Evolutionary conservation across 2,888 invertebrate genomes (phyloP), one percentile per base, ranked within the genome.

Genomic region (Drosophila paramelanica): DNA sequence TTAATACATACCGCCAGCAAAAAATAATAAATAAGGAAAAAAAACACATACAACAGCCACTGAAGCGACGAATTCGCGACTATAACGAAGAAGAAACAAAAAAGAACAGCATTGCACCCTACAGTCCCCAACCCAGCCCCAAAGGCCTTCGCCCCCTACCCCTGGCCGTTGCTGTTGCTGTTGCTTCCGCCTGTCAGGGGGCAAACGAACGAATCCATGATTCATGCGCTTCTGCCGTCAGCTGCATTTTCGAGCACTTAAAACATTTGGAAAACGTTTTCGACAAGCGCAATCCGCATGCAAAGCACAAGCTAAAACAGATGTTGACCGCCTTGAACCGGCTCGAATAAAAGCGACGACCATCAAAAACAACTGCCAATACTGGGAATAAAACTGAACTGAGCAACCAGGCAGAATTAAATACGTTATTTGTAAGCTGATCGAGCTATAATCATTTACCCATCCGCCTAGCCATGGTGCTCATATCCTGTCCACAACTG

Each of bases 121-220:
- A 41, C 20, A 20, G n/a, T 8, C 33, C 11, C 33, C 33, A 33
- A 31, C 27, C 61, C 39, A 33, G 11, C 33, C 11, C n/a, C 6
- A 14, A 3, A 33, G 2, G 11, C 10, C 5, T 39, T 7, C 45
- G 11, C 2, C 13, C 31, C 36, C 20, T 8, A 8, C 23, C 17
- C 55, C 11, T 46, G 51, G 50, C 50, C 57, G 50, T 67, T 52
- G 66, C 10, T 31, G 45, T 14, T 55, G 31, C 55, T 53, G 17
- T 17, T 17, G 31, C 55, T 53, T 53, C 53, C 53, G 36, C 23
- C 47, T 46, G 46, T 43, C 59, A 39, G 11, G 71, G 3, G 20
- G 53, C 70, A 70, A 69, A 53, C 38, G 67, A 68, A 58, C 59
- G 49, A 45, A 13, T 10, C 49, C 59, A 67, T 68, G 70, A 71